Conservation (phyloP, 2,888 invertebrate species). For the Eupithecia exiguata region DNA sequence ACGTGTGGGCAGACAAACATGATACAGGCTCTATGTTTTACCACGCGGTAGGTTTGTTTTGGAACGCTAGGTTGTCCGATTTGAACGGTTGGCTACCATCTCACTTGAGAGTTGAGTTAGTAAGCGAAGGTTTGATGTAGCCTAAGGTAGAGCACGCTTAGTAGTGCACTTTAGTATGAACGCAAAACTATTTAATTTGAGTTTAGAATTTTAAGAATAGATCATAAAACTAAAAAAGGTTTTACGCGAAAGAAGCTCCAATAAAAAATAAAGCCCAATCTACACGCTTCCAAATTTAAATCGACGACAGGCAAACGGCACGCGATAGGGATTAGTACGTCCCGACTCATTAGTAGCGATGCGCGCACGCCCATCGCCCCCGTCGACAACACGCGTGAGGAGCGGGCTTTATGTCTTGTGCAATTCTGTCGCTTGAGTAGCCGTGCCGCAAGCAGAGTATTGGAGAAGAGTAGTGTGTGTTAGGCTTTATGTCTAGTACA, state of each 20-base stretch:
- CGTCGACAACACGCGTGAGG: conserved; percentile 42
- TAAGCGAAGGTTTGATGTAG: not conserved
- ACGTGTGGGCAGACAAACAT: not conserved
- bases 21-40: not conserved
- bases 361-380: conserved; percentile 45
- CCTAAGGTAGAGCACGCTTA: not conserved
- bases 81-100: not conserved
- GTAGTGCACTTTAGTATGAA: conserved; percentile 2
- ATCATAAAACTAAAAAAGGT: not conserved
- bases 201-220: not conserved
- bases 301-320: conserved; percentile 33
- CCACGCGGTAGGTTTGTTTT: not conserved
- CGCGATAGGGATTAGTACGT: conserved; percentile 36
- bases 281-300: conserved; percentile 32
- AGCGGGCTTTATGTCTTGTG: conserved; percentile 16
- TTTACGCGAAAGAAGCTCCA: not conserved
- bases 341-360: conserved; percentile 46
- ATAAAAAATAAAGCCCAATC: conserved; percentile 9
- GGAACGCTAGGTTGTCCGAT: not conserved
- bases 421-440: conserved; percentile 20
- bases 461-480: not conserved
- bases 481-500: not conserved
- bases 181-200: not conserved
- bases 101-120: not conserved
- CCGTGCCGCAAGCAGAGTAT: not conserved